These are phyloP conservation scores for Drosophila mimetica DNA, from an alignment of 2,888 invertebrate species.

Conservation along the genomic window DNA sequence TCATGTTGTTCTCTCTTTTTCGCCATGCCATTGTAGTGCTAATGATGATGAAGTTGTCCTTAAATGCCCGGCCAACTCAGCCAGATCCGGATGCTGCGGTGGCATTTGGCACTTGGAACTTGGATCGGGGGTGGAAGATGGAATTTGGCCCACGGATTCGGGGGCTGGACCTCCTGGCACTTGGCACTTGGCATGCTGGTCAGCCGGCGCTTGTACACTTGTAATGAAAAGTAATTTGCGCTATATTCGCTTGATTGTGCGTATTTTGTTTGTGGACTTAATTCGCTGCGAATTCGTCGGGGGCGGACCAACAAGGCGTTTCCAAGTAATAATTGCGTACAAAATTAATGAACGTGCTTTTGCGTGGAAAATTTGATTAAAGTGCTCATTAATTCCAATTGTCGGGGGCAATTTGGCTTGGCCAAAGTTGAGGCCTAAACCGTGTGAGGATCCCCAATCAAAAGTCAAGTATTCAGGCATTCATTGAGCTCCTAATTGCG, in stretches of 20 bases:
- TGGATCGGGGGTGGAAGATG: not conserved
- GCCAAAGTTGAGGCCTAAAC: constrained; percentile 4
- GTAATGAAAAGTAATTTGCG: constrained; percentile 77
- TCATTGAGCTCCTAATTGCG: constrained; percentile 54
- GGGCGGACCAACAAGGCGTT: constrained; percentile 17
- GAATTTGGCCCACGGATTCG: not conserved
- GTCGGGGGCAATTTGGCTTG: constrained; percentile 56
- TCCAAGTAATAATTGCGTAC: constrained; percentile 67
- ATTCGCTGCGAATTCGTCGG: constrained; percentile 20
- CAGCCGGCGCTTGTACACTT: constrained; percentile 58
- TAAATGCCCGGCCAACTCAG: constrained; percentile 63
- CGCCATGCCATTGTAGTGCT: constrained; percentile 60
- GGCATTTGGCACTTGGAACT: constrained; percentile 53
- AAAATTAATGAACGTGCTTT: constrained; percentile 75
- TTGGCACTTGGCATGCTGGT: constrained; percentile 62
- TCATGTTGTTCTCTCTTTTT: constrained; percentile 45
- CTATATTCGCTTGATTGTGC: constrained; percentile 71
- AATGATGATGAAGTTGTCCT: constrained; percentile 79
- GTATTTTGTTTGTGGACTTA: constrained; percentile 68
- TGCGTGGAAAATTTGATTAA: constrained; percentile 73
- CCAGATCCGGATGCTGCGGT: constrained; percentile 48
- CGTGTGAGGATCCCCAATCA: constrained; percentile 8
- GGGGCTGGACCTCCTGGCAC: constrained; percentile 7
- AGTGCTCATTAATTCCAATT: constrained; percentile 74
- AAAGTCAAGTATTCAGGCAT: constrained; percentile 50